Evolutionary conservation across 2,797 vertebrate species (phyloP).

Genomic region (Remorina albescens): DNA sequence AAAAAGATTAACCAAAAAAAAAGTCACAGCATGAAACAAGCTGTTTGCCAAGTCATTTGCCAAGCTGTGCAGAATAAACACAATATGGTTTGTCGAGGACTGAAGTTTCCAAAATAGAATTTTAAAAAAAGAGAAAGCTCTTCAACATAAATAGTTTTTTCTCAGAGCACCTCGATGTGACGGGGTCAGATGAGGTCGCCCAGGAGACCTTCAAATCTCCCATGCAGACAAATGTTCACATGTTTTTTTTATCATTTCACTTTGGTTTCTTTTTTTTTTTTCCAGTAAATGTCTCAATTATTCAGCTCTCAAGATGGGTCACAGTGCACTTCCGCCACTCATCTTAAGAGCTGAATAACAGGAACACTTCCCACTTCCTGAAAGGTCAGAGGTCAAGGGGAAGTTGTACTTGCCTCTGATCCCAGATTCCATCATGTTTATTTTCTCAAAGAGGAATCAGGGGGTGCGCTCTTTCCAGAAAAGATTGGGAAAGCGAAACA

Average conservation of each 20-base stretch:
- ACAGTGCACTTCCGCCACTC: conserved; percentile 6
- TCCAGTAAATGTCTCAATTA: conserved; percentile 8
- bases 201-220: conserved; percentile 19
- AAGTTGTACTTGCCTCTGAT: conserved; percentile 78
- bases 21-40: not conserved
- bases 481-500: conserved; percentile 76
- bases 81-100: not conserved
- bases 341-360: conserved; percentile 75
- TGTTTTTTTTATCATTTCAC: not conserved
- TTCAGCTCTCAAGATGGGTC: not conserved
- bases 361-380: conserved; percentile 77
- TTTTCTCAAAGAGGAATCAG: conserved; percentile 78
- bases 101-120: conserved; percentile 17
- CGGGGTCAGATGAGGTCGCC: conserved; percentile 1
- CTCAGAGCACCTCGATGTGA: conserved; percentile 39
- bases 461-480: conserved; percentile 47
- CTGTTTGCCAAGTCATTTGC: not conserved
- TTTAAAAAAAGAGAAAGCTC: not conserved
- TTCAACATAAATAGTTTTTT: conserved; percentile 50
- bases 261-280: not conserved
- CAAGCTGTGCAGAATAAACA: conserved; percentile 1
- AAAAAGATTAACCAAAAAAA: not conserved
- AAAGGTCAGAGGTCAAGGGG: conserved; percentile 78
- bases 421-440: conserved; percentile 83
- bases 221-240: conserved; percentile 23